phyloP scores from a whole-genome alignment of 1,140 invertebrate species.

The Metopolophium dirhodum region DNA sequence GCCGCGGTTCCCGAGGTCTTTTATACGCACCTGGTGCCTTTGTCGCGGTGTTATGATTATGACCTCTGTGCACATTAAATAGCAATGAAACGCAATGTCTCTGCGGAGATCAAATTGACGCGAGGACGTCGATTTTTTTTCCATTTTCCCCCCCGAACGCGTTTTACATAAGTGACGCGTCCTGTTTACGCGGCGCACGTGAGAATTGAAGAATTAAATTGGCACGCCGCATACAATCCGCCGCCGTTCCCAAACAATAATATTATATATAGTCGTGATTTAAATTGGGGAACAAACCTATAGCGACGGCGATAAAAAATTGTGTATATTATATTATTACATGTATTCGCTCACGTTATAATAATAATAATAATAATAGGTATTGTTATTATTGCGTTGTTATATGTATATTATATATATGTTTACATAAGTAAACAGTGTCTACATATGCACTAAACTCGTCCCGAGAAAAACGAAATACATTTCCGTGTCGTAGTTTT shows the following conservation, averaged over 20 bases:
- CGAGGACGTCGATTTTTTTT: slow-evolving; percentile 34
- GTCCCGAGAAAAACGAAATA: not conserved
- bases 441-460: not conserved
- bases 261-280: slow-evolving; percentile 3
- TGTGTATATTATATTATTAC: not conserved
- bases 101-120: slow-evolving; percentile 34
- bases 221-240: not conserved
- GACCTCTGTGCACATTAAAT: slow-evolving; percentile 42
- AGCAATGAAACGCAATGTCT: slow-evolving; percentile 31
- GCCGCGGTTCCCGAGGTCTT: not conserved
- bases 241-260: not conserved
- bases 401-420: not conserved
- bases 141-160: not conserved
- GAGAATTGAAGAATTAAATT: slow-evolving; percentile 47
- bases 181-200: slow-evolving; percentile 44
- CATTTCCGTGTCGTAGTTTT: not conserved
- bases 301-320: not conserved
- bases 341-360: not conserved
- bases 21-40: slow-evolving; percentile 35
- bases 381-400: no score
- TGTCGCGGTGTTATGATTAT: slow-evolving; percentile 56
- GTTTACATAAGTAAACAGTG: not conserved
- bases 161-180: slow-evolving; percentile 42
- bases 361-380: not conserved
- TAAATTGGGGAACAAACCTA: slow-evolving; percentile 46